A percentile compares a stretch with the other conserved stretches of the same genome.
Conservation (phyloP, 2,113 vertebrate species). For the Malurus melanocephalus region DNA sequence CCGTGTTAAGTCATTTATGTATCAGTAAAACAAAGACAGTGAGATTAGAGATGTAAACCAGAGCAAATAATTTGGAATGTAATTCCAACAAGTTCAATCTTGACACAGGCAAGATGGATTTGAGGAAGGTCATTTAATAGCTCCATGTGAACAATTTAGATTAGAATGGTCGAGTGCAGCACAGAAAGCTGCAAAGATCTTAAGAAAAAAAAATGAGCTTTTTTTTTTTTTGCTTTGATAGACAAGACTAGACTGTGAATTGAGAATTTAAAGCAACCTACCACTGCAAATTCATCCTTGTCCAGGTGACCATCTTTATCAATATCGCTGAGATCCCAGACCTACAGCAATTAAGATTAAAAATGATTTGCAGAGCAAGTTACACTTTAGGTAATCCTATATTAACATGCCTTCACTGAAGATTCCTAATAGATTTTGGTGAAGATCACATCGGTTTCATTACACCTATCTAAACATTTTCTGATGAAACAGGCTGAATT, state of each 20-base stretch:
- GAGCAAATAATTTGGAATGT: background rate
- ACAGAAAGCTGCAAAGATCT: background rate
- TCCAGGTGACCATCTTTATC: constrained; percentile 97
- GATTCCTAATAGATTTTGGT: background rate
- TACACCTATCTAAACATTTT: background rate
- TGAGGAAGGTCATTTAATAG: background rate
- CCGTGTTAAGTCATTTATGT: background rate
- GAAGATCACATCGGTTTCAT: background rate
- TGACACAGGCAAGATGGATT: background rate
- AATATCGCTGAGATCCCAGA: constrained; percentile 98
- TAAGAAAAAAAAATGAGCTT: rapidly evolving
- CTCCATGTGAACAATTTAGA: background rate
- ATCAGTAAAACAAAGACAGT: background rate
- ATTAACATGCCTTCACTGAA: background rate
- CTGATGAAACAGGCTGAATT: background rate
- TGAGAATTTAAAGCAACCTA: constrained; percentile 63
- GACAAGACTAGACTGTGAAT: background rate
- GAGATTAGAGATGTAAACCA: background rate
- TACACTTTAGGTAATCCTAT: background rate
- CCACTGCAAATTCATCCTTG: constrained; percentile 96
- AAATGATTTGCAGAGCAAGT: background rate
- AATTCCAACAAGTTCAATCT: background rate
- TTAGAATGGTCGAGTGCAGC: background rate
- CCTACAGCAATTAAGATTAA: constrained; percentile 70
- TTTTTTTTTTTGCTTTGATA: background rate